Base-by-base conservation (phyloP, 92 coral and sea anemone species). In the Porites divaricata region DNA sequence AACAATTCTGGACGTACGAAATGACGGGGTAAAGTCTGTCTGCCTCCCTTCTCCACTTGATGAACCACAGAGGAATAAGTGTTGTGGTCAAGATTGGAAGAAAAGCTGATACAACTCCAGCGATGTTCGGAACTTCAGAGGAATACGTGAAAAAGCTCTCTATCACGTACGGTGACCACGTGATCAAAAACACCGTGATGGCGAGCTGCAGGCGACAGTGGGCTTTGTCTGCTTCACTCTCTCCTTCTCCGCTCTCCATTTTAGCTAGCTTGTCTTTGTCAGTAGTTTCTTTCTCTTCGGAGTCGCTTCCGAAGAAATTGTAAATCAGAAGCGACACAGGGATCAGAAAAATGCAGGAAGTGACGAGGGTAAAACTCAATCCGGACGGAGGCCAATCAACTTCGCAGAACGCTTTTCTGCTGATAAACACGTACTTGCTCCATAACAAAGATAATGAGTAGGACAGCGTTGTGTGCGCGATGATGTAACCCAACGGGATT, bases 361-460 rank as follows among this genome's bases (percentile, higher is more conserved):
- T 91, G 49, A 92, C 83, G 19, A 94, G 79, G 19, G 95, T 94
- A 76, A 83, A 94, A 53, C 90, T 87, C 80, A 94, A 71, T 49
- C 97, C 96, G 22, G 98, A 96, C 0, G 99, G 95, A 0, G 99
- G 96, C 95, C 98, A 95, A 66, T 96, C 99, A 8, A 96, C 97
- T 74, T 91, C 94, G 24, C 99, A 96, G 83, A 96, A 96, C 2
- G 99, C 99, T 83, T 96, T 96, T 48, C 99, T 87, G 86, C 98
- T 95, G 76, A 96, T 91, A 87, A 96, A 96, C 19, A 93, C 97
- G 72, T 96, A 96, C 84, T 96, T 96, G 81, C 99, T 96, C 99
- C 99, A 96, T 9, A 96, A 86, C 65, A 96, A 79, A 20, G 98
- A 92, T 65, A 96, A 87, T 25, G 99, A 96, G 92, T 95, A 96